Evolutionary conservation across 2,888 invertebrate genomes (phyloP), one percentile per base, ranked within the genome.

Genomic region (Oligia latruncula): DNA sequence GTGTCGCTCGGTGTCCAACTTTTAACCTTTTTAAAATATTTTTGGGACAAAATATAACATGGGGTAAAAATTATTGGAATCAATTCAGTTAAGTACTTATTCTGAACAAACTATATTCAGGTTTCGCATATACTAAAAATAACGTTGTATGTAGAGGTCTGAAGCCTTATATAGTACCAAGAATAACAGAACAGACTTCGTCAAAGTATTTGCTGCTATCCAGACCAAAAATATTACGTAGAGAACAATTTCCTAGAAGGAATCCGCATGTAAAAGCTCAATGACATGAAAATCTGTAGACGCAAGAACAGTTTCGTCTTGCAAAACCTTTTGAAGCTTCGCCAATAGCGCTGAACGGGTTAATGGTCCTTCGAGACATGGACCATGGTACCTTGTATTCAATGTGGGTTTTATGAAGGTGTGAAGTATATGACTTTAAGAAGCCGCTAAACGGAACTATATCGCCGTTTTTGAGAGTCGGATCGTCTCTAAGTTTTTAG

Each of bases 271-370:
- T 60, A 55, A 52, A 72, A 60, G 17, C 23, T 15, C 15, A 58
- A 29, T 66, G 49, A 29, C 40, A 29, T 66, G 49, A 72, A 72
- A 80, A 46, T 72, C 80, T 80, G 72, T n/a, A 52, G 72, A 66
- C 11, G 43, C 52, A 35, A 80, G 43, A 55, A 49, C n/a, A 73
- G 35, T 67, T 72, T 43, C 35, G 60, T 72, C 66, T 80, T 66
- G 17, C 40, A 43, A 60, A 35, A 67, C 60, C n/a, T 35, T 49
- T 80, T 80, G 80, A n/a, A 66, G 72, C 29, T 66, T 66, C 35
- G 29, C n/a, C 43, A 66, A 67, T 80, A 35, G 40, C 60, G 66
- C n/a, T 80, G 60, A 62, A 80, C 60, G 58, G 49, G 71, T 43
- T 79, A 58, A 79, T 71, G 80, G 67, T 73, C 52, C 60, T 67